These are phyloP conservation scores for Protonibea diacanthus DNA, from an alignment of 2,797 vertebrate species.

Conservation along the genomic window DNA sequence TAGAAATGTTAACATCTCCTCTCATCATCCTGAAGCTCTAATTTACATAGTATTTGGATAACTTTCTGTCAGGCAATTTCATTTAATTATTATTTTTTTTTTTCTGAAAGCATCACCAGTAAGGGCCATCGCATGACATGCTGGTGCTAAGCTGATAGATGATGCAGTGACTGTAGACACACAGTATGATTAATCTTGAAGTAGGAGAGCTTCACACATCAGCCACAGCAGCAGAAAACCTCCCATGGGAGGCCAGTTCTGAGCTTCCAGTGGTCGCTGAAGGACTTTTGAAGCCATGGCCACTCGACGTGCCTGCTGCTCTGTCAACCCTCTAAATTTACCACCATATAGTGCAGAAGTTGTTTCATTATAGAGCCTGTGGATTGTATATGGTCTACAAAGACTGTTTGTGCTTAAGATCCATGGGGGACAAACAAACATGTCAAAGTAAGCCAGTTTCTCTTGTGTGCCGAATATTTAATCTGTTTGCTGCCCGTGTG, in stretches of 20 bases:
- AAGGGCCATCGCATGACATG: slow-evolving; percentile 32
- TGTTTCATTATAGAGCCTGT: slow-evolving; percentile 44
- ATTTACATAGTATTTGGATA: slow-evolving; percentile 32
- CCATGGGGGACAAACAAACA: slow-evolving; percentile 2
- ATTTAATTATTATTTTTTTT: slow-evolving; percentile 22
- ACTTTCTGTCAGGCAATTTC: slow-evolving; percentile 21
- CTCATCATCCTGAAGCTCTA: background rate
- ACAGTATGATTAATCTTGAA: slow-evolving; percentile 56
- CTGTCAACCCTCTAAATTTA: slow-evolving; percentile 24
- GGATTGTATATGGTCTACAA: slow-evolving; percentile 29
- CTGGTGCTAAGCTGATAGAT: slow-evolving; percentile 27
- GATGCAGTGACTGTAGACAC: slow-evolving; percentile 29
- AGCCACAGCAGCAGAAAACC: slow-evolving; percentile 28
- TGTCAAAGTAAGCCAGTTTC: slow-evolving; percentile 12
- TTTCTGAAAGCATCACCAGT: slow-evolving; percentile 31
- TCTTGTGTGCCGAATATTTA: slow-evolving; percentile 13
- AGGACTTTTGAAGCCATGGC: slow-evolving; percentile 54
- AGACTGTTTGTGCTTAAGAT: background rate
- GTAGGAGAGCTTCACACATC: slow-evolving; percentile 51
- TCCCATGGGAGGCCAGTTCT: slow-evolving; percentile 42
- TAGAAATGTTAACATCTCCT: background rate
- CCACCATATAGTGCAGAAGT: background rate
- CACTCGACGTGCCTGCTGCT: slow-evolving; percentile 28
- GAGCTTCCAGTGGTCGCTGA: slow-evolving; percentile 32
- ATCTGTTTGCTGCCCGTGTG: slow-evolving; percentile 6